These are phyloP conservation scores for Lutjanus erythropterus DNA, from an alignment of 2,113 vertebrate species.

Conservation along the genomic window DNA sequence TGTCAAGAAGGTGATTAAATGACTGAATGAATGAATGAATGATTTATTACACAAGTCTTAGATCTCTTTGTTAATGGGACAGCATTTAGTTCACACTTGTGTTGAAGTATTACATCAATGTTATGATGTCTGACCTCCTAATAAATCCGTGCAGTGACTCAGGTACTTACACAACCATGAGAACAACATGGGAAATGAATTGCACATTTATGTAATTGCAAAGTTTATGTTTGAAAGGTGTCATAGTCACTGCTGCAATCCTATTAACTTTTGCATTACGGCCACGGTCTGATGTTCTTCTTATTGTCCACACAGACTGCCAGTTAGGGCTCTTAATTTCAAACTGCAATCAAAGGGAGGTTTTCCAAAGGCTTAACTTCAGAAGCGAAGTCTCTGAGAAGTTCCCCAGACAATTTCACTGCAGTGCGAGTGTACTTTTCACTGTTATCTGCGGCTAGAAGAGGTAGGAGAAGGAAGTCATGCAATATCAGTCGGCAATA, in stretches of 20 bases:
- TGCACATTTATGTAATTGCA: conserved; percentile 21
- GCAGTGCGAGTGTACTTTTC: conserved; percentile 65
- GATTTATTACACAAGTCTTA: background rate
- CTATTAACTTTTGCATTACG: conserved; percentile 43
- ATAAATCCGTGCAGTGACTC: background rate
- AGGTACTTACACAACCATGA: background rate
- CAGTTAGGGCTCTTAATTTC: conserved; percentile 61
- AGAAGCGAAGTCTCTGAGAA: conserved; percentile 60
- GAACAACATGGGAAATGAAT: background rate
- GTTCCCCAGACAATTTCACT: conserved; percentile 59
- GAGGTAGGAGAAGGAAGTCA: conserved; percentile 69
- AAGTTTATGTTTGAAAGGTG: conserved; percentile 10
- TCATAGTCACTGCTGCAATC: conserved; percentile 1
- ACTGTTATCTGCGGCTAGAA: conserved; percentile 64
- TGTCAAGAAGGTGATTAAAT: background rate
- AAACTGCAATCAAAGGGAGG: conserved; percentile 50
- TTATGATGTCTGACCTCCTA: conserved; percentile 1
- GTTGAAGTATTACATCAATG: conserved; percentile 1
- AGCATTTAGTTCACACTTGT: background rate
- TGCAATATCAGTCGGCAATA: conserved; percentile 71
- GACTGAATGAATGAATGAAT: too few relatives aligned
- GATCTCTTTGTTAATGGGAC: background rate
- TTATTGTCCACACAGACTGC: conserved; percentile 35
- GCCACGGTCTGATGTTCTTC: background rate
- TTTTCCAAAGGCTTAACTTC: conserved; percentile 64